Conservation (phyloP, 2,113 vertebrate genomes). For the Scomber colias region DNA sequence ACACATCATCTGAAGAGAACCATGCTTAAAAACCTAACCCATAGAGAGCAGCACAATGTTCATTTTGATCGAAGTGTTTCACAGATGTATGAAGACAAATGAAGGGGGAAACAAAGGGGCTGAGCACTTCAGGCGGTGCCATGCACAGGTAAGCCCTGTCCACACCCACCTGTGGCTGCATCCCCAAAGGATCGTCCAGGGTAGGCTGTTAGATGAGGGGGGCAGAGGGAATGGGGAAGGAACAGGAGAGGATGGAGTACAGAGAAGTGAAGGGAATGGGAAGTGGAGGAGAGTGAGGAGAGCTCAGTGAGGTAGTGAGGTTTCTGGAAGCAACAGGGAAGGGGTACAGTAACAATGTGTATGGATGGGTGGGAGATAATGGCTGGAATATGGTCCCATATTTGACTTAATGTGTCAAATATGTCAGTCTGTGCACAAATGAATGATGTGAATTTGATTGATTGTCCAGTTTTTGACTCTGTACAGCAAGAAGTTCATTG, state of each 20-base stretch:
- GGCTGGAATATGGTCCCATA: constrained; percentile 48
- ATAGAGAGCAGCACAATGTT: constrained; percentile 15
- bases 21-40: constrained; percentile 19
- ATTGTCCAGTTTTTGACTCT: background rate
- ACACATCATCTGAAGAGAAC: constrained; percentile 11
- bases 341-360: constrained; percentile 50
- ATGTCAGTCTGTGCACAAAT: constrained; percentile 42
- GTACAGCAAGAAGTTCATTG: background rate
- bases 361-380: constrained; percentile 44
- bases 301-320: constrained; percentile 67
- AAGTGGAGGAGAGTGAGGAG: constrained; percentile 61
- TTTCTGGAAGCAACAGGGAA: constrained; percentile 58
- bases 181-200: constrained; percentile 94
- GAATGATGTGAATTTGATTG: constrained; percentile 3
- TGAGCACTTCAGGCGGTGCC: constrained; percentile 80
- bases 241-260: constrained; percentile 61
- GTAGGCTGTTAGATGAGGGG: constrained; percentile 91
- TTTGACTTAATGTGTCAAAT: constrained; percentile 73
- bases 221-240: constrained; percentile 69
- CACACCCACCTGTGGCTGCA: constrained; percentile 94
- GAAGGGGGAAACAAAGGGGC: constrained; percentile 59
- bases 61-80: background rate
- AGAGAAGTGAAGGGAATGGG: constrained; percentile 60
- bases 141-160: constrained; percentile 85
- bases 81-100: constrained; percentile 48